These are phyloP conservation scores for Exephanes ischioxanthus DNA, from an alignment of 2,888 invertebrate species.

Conservation along the genomic window DNA sequence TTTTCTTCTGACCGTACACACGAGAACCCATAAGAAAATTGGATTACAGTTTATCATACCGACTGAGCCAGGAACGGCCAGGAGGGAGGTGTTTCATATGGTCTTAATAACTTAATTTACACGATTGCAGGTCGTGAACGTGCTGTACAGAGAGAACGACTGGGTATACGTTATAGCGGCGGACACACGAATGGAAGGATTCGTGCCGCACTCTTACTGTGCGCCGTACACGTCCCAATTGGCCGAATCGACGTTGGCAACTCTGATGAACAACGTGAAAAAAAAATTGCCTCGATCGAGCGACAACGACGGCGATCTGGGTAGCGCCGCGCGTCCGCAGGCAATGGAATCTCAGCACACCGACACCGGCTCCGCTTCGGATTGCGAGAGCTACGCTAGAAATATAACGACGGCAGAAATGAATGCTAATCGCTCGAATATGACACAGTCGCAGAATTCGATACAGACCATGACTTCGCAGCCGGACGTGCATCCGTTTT, in stretches of 20 bases:
- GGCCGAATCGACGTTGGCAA: slow-evolving; percentile 89
- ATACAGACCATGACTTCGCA: slow-evolving; percentile 85
- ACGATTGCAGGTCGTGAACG: slow-evolving; percentile 91
- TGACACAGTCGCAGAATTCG: slow-evolving; percentile 86
- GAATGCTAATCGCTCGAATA: slow-evolving; percentile 83
- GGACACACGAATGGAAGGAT: slow-evolving; percentile 95
- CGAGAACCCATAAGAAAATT: no score
- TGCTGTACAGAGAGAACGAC: slow-evolving; percentile 97
- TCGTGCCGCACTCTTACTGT: slow-evolving; percentile 97
- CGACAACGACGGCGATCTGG: slow-evolving; percentile 80
- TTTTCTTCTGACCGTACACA: no score
- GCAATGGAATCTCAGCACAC: slow-evolving; percentile 81
- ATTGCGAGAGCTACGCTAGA: slow-evolving; percentile 88
- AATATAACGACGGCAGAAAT: slow-evolving; percentile 85
- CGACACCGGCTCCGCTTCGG: slow-evolving; percentile 86
- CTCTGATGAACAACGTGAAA: slow-evolving; percentile 88
- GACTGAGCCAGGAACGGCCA: no score
- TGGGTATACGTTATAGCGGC: slow-evolving; percentile 98
- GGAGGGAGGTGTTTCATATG: no score
- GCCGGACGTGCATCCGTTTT: slow-evolving; percentile 87
- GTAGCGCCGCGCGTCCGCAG: slow-evolving; percentile 75
- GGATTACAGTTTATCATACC: no score
- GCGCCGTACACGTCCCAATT: slow-evolving; percentile 93
- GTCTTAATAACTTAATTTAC: neutral
- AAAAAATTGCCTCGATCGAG: slow-evolving; percentile 92